phyloP scores from a whole-genome alignment of 2,888 invertebrate genomes.

The Maniola hyperantus region DNA sequence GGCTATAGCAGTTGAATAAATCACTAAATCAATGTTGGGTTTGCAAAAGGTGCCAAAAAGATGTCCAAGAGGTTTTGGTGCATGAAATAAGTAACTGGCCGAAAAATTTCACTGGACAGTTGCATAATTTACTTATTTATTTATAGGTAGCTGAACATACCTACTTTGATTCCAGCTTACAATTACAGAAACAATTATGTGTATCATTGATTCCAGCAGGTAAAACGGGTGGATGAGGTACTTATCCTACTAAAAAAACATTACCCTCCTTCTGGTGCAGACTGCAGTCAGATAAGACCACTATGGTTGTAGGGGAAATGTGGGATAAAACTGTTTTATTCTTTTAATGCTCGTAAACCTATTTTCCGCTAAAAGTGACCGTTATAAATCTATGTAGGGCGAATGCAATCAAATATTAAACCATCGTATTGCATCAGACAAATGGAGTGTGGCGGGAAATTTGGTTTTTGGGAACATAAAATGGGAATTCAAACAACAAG shows the following conservation, averaged over 20 bases:
- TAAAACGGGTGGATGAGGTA: no score
- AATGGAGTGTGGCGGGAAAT: conserved; percentile 53
- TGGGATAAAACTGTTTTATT: not conserved
- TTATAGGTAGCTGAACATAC: no score
- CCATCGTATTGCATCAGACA: conserved; percentile 51
- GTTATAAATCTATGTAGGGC: conserved; percentile 44
- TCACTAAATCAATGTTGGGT: not conserved
- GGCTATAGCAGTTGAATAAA: not conserved
- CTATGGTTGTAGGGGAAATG: not conserved
- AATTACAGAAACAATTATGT: no score
- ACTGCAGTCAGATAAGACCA: not conserved
- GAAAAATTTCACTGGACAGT: no score
- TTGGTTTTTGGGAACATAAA: conserved; percentile 53
- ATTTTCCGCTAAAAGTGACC: conserved; percentile 38
- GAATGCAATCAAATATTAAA: conserved; percentile 48
- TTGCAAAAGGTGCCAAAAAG: no score
- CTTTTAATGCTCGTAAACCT: conserved; percentile 28
- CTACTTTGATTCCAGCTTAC: not conserved
- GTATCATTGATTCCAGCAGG: no score
- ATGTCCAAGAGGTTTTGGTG: no score
- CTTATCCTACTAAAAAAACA: no score
- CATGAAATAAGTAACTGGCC: no score
- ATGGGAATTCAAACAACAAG: conserved; percentile 52
- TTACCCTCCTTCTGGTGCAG: no score
- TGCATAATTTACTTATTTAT: no score